phyloP scores from a whole-genome alignment of 2,888 invertebrate species.

The Exocentrus adspersus region DNA sequence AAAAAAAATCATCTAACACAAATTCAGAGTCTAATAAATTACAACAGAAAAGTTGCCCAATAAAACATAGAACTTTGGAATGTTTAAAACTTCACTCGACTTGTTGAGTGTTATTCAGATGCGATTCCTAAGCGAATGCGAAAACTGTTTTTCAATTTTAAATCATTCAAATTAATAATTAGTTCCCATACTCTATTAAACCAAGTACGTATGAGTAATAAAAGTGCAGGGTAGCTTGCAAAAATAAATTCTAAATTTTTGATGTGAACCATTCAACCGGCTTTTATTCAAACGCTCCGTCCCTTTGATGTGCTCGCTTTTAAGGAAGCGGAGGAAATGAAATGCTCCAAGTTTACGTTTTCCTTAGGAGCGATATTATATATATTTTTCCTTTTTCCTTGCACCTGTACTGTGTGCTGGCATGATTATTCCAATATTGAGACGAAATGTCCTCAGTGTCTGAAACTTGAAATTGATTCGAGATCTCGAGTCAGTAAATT shows the following conservation, averaged over 20 bases:
- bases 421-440: neutral
- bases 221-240: neutral
- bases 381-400: neutral
- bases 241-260: neutral
- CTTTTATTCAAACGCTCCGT: neutral
- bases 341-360: neutral
- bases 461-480: neutral
- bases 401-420: neutral
- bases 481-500: neutral
- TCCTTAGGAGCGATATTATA: neutral
- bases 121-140: too few species aligned
- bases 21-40: too few species aligned
- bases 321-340: neutral
- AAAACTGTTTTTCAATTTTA: too few species aligned
- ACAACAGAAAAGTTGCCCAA: too few species aligned
- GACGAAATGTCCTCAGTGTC: neutral
- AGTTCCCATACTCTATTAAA: too few species aligned
- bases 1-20: too few species aligned
- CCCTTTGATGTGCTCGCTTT: neutral
- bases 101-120: too few species aligned
- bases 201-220: too few species aligned
- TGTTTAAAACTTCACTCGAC: too few species aligned
- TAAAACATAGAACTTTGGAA: too few species aligned
- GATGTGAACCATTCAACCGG: neutral
- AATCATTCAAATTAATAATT: too few species aligned